phyloP scores from a whole-genome alignment of 2,113 vertebrate genomes.

The Dasyornis broadbenti region DNA sequence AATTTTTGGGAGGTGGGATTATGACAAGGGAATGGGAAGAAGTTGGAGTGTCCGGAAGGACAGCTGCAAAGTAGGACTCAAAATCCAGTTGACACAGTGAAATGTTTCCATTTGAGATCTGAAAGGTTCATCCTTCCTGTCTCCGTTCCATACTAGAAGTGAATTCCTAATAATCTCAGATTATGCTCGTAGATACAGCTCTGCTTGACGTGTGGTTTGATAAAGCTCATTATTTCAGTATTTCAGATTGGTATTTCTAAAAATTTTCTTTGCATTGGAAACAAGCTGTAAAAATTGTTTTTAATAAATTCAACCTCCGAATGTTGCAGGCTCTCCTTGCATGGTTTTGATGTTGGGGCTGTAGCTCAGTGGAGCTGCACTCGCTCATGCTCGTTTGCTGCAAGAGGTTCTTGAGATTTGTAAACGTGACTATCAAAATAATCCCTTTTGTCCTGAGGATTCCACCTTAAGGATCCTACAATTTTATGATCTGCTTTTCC shows the following conservation, averaged over 20 bases:
- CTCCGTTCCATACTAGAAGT: neutral
- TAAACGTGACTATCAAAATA: neutral
- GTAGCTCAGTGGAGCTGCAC: neutral
- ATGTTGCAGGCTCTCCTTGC: neutral
- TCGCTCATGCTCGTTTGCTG: neutral
- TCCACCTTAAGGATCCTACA: neutral
- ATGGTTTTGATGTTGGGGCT: neutral
- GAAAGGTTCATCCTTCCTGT: neutral
- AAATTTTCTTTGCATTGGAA: neutral
- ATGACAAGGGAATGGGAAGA: neutral
- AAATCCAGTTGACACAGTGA: neutral
- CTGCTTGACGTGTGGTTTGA: neutral
- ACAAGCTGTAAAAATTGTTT: neutral
- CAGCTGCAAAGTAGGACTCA: neutral
- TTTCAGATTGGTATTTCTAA: neutral
- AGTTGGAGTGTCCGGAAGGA: neutral
- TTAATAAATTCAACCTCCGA: neutral
- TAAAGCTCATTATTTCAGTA: neutral
- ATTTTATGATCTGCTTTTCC: neutral
- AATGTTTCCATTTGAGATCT: neutral
- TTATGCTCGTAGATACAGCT: neutral
- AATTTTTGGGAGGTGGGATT: neutral
- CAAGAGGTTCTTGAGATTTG: neutral
- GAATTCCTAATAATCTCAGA: neutral
- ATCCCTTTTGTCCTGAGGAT: neutral